Base-by-base conservation (phyloP, 2,113 vertebrate genomes). In the Myiagra hebetior region DNA sequence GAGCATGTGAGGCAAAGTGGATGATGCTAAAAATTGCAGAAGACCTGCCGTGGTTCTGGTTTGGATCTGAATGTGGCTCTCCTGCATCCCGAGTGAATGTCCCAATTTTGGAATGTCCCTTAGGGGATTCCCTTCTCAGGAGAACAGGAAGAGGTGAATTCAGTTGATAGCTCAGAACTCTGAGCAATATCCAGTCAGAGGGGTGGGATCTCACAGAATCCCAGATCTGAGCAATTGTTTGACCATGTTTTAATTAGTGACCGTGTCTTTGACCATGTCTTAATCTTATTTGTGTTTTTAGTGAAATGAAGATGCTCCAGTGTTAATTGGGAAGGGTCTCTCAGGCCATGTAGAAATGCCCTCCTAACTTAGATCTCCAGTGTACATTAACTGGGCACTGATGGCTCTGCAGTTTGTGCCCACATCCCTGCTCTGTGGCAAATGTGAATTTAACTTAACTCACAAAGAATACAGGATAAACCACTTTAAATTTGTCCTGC, bases 401-500 rank as follows among this genome's bases (percentile, higher is more conserved):
- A 5, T 35, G 57, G 19, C 53, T 75, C 56, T 89, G 52, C 67
- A 60, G 20, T 15, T 31, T 14, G 20, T 42, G 31, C 19, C 49
- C n/a, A 18, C 3, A 0, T 21, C 24, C 0, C 11, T 80, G 37
- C 39, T 60, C 65, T n/a, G 21, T 49, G 44, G 9, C 22, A 60
- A 72, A 55, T 2, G 13, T 6, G 39, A 31, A 87, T 52, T 79
- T 19, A 69, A 27, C 53, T 76, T 30, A n/a, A 52, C 72, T 80
- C 28, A 27, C 33, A 70, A 53, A 68, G 7, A 23, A 15, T 62
- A 19, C 15, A 26, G 37, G 46, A 63, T 22, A 70, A 86, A 77
- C 39, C 50, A n/a, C 44, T 76, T 47, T 77, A 21, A 42, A 84
- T 89, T 88, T 92, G 52, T 92, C 79, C 83, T 92, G 76, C 89